A percentile compares a stretch with the other conserved stretches of the same genome.
Conservation (phyloP, 2,797 vertebrate genomes). For the Sebastes iracundus region DNA sequence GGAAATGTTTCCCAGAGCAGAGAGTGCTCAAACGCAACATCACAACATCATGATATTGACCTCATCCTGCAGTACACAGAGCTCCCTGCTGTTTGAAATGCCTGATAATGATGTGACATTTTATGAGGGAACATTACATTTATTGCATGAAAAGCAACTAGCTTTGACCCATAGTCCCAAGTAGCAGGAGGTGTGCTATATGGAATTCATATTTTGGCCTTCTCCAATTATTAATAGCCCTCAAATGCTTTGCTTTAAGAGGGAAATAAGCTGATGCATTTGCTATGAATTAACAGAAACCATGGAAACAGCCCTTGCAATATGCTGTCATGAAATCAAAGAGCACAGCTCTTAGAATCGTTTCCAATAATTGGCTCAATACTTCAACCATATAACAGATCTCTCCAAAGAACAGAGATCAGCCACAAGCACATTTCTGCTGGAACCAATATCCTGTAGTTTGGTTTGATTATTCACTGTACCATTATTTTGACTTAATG, state of each 20-base stretch:
- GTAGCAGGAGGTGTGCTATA: background rate
- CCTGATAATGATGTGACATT: slow-evolving; percentile 35
- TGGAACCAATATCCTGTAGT: background rate
- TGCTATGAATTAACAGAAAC: slow-evolving; percentile 64
- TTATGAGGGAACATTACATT: slow-evolving; percentile 19
- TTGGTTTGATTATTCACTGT: slow-evolving; percentile 18
- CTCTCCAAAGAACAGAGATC: slow-evolving; percentile 36
- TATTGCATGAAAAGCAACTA: slow-evolving; percentile 16
- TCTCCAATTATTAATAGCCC: slow-evolving; percentile 34
- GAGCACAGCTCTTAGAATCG: slow-evolving; percentile 38
- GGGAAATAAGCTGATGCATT: slow-evolving; percentile 49
- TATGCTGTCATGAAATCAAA: slow-evolving; percentile 47
- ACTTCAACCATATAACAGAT: slow-evolving; percentile 31
- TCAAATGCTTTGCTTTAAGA: slow-evolving; percentile 42
- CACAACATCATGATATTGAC: slow-evolving; percentile 5
- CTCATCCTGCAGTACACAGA: background rate
- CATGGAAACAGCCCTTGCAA: slow-evolving; percentile 64
- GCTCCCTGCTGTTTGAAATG: slow-evolving; percentile 26
- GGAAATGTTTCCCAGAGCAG: background rate
- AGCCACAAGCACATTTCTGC: background rate
- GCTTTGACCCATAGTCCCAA: slow-evolving; percentile 21
- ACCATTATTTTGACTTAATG: slow-evolving; percentile 5
- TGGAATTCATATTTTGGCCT: slow-evolving; percentile 16
- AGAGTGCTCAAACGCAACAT: background rate
- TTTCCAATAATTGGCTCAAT: slow-evolving; percentile 56